phyloP scores from a whole-genome alignment of 2,888 invertebrate genomes.

The Melipona beecheii region DNA sequence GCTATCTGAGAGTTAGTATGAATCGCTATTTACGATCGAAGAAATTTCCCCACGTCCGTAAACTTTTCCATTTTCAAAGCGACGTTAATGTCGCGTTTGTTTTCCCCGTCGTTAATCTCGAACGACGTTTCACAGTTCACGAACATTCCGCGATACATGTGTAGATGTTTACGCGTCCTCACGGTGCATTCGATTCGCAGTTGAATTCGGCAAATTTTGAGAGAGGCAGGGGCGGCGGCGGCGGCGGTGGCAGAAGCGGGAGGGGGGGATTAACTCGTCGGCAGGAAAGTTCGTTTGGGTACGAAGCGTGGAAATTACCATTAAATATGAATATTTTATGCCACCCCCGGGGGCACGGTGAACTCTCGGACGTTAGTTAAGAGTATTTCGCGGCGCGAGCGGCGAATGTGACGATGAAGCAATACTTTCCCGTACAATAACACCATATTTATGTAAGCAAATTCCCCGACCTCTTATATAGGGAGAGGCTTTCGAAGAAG shows the following conservation, averaged over 20 bases:
- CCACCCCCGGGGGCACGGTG: slow-evolving; percentile 16
- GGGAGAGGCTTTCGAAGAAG: slow-evolving; percentile 73
- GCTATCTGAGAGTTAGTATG: not conserved
- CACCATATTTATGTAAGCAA: slow-evolving; percentile 77
- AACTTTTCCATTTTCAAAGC: not conserved
- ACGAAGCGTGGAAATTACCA: slow-evolving; percentile 50
- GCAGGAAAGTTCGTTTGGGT: slow-evolving; percentile 41
- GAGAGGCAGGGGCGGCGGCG: too few species aligned
- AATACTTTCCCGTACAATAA: slow-evolving; percentile 70
- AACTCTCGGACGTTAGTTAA: slow-evolving; percentile 59
- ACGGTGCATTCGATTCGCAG: slow-evolving; percentile 7
- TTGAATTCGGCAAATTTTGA: slow-evolving; percentile 34
- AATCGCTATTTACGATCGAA: not conserved
- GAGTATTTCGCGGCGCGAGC: slow-evolving; percentile 40
- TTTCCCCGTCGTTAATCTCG: not conserved
- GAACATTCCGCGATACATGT: not conserved
- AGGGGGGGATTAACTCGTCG: slow-evolving; percentile 31
- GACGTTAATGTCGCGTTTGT: not conserved
- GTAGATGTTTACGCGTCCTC: slow-evolving; percentile 22
- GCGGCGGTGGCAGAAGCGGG: too few species aligned
- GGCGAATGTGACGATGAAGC: slow-evolving; percentile 56
- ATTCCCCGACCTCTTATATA: slow-evolving; percentile 68
- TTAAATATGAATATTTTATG: slow-evolving; percentile 66
- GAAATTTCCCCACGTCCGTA: not conserved
- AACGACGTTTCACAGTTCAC: not conserved